Base-by-base conservation (phyloP, 1,140 invertebrate species). In the Hypothenemus hampei region DNA sequence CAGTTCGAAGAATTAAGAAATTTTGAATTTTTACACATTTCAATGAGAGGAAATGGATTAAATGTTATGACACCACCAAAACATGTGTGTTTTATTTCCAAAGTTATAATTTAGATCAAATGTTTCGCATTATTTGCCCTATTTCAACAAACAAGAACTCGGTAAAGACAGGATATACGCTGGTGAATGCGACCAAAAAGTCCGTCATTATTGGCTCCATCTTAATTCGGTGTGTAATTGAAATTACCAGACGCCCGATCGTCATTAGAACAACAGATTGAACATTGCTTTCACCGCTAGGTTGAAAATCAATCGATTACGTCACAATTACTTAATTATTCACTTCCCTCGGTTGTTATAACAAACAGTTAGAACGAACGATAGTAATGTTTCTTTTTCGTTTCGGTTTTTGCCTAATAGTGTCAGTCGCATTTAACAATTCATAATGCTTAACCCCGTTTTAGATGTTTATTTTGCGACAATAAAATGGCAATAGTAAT, bases 241-340 rank as follows among this genome's bases (percentile, higher is more conserved):
- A 45, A 45, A 45, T 45, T 45, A 45, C 10, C 43, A 26, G 22
- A 45, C 7, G 24, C 43, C 19, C 5, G 24, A 16, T 29, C 43
- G 31, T 15, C 43, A 16, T 10, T 29, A 41, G 20, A n/a, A n/a
- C n/a, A n/a, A n/a, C n/a, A n/a, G n/a, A n/a, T n/a, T n/a, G n/a
- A n/a, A n/a, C n/a, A n/a, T n/a, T 45, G 43, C 43, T 45, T 45
- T 45, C 43, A 45, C 43, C 24, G n/a, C 16, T 23, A 22, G 23
- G 6, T 29, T 45, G 11, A 15, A 45, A 45, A 45, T 29, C 24
- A 18, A 7, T 16, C 22, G 10, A 11, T 45, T 45, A 31, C 24
- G 20, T 29, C 43, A 45, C 43, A 45, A 18, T 45, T 45, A 45
- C 43, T 45, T 45, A 45, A 45, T 45, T 45, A 45, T 45, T 45